Evolutionary conservation across 1,140 invertebrate species (phyloP).

Genomic region (Drosophila oshimai): DNA sequence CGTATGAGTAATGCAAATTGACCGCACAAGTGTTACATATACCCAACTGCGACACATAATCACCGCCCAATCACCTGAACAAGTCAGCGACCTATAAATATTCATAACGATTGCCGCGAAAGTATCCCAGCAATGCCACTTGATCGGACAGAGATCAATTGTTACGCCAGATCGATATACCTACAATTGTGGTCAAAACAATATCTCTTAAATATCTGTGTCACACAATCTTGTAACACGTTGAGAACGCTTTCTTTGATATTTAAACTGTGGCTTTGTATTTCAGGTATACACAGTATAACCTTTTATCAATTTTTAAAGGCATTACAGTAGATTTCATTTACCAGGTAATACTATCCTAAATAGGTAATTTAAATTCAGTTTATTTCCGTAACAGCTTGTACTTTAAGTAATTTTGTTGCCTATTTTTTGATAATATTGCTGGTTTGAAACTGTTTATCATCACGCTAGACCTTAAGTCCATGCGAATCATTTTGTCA

Average conservation of each 20-base stretch:
- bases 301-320: neutral
- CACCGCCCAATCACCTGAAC: constrained; percentile 22
- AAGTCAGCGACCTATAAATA: constrained; percentile 47
- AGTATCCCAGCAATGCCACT: constrained; percentile 29
- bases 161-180: neutral
- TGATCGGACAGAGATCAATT: constrained; percentile 19
- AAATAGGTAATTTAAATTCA: neutral
- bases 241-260: neutral
- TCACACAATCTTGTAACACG: neutral
- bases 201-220: neutral
- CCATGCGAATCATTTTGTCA: too few relatives aligned
- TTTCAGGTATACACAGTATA: neutral
- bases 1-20: constrained; percentile 56
- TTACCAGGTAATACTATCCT: too few relatives aligned
- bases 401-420: neutral
- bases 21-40: constrained; percentile 43
- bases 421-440: neutral
- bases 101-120: constrained; percentile 34
- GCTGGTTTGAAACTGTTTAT: neutral
- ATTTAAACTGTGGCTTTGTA: too few relatives aligned
- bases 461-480: neutral
- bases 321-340: too few relatives aligned
- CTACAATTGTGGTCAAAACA: constrained; percentile 6
- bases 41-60: constrained; percentile 16
- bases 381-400: neutral